These are phyloP conservation scores for Lophotriccus pileatus DNA, from an alignment of 2,797 vertebrate species.

Conservation along the genomic window DNA sequence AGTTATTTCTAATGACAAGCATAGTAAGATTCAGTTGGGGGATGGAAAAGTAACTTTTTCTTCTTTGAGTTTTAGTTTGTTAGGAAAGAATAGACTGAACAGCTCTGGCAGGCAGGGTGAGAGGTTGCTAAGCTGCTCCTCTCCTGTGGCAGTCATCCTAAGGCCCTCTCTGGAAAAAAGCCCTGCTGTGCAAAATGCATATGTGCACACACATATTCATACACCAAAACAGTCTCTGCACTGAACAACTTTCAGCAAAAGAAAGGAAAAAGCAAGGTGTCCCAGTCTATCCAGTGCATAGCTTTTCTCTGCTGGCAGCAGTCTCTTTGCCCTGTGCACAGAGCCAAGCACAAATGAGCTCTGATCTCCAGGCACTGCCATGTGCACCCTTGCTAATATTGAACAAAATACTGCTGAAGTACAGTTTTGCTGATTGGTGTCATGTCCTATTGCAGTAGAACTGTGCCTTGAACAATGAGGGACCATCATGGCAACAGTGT, in stretches of 20 bases:
- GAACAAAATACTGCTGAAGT: background rate
- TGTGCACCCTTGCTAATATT: background rate
- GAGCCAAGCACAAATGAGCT: background rate
- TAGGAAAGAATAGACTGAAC: background rate
- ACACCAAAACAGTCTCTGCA: background rate
- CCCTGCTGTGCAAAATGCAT: background rate
- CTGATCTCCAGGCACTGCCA: background rate
- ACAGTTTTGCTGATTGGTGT: background rate
- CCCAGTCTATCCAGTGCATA: background rate
- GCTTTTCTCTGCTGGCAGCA: background rate
- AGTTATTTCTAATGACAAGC: slow-evolving; percentile 46
- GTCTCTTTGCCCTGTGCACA: background rate
- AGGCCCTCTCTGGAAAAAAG: background rate
- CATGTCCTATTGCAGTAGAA: background rate
- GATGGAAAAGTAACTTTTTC: slow-evolving; percentile 8
- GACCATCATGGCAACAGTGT: background rate
- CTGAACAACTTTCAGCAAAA: background rate
- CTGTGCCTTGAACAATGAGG: background rate
- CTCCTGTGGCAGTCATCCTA: accelerated
- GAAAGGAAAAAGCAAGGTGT: background rate
- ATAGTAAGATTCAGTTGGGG: background rate
- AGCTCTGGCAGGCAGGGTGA: background rate
- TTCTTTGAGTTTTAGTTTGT: background rate
- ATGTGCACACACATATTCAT: background rate
- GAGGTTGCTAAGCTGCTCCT: background rate